Evolutionary conservation across 2,797 vertebrate genomes (phyloP).

Genomic region (Stomatorhinus walkeri): DNA sequence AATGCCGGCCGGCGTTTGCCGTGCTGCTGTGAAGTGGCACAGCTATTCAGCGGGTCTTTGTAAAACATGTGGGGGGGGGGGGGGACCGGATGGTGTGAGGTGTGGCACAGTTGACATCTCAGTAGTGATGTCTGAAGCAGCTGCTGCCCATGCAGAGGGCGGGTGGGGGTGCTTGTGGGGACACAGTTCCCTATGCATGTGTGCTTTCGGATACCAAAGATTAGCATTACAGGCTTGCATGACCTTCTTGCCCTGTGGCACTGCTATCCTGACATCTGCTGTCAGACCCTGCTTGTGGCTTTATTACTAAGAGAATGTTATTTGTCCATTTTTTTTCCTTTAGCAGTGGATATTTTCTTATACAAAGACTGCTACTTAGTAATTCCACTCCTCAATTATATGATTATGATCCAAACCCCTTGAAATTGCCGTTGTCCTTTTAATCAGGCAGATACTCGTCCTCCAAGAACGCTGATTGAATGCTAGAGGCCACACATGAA

Average conservation of each 20-base stretch:
- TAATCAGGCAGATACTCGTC: neutral
- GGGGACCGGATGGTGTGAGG: neutral
- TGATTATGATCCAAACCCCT: conserved; percentile 1
- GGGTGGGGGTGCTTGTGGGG: neutral
- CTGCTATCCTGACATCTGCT: neutral
- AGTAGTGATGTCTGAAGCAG: neutral
- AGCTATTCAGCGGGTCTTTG: neutral
- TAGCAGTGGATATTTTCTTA: neutral
- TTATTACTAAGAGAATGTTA: neutral
- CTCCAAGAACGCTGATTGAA: neutral
- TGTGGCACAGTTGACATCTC: neutral
- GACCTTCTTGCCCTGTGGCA: neutral
- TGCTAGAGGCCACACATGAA: neutral
- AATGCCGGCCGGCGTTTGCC: neutral
- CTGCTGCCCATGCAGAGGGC: neutral
- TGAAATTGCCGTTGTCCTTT: neutral
- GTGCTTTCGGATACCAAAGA: neutral
- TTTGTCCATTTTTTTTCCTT: neutral
- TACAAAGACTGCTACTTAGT: neutral
- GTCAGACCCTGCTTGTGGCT: neutral
- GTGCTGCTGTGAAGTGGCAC: neutral
- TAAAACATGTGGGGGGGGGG: neutral
- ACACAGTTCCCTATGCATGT: neutral
- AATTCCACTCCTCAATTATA: neutral
- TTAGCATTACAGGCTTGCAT: neutral